Conservation (phyloP, 2,113 vertebrate genomes). For the Tenebrosternarchus preto region DNA sequence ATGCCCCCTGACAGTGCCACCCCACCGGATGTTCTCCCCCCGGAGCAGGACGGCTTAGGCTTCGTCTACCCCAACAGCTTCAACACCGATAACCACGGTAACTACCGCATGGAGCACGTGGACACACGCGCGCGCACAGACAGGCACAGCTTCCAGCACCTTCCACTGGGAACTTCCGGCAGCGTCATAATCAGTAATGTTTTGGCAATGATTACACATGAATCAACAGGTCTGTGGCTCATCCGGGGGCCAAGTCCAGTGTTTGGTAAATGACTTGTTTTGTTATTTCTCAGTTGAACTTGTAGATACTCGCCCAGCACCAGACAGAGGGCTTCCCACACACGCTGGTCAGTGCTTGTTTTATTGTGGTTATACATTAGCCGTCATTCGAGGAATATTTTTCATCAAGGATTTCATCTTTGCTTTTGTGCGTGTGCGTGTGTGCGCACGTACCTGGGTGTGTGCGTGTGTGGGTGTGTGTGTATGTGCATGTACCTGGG, state of each 20-base stretch:
- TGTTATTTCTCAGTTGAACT: conserved; percentile 83
- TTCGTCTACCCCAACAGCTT: conserved; percentile 93
- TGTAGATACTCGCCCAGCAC: conserved; percentile 90
- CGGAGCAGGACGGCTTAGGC: conserved; percentile 85
- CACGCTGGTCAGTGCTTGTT: conserved; percentile 82
- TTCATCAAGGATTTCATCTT: background rate
- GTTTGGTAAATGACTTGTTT: background rate
- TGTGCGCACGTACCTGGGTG: no score
- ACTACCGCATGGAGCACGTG: background rate
- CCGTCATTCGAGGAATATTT: background rate
- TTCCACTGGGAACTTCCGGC: no score
- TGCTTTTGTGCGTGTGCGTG: no score
- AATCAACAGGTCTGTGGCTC: background rate
- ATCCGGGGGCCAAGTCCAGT: background rate
- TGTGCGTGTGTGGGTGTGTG: no score
- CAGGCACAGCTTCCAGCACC: background rate
- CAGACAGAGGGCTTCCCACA: conserved; percentile 94
- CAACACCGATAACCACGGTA: conserved; percentile 95
- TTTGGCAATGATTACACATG: background rate
- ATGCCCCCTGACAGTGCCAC: conserved; percentile 93
- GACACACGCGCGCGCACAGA: conserved; percentile 10
- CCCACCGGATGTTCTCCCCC: conserved; percentile 79
- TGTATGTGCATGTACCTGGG: no score
- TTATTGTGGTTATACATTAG: background rate
- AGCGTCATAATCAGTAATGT: background rate